Evolutionary conservation across 2,113 vertebrate species (phyloP).

Genomic region (Corythornis cristatus): DNA sequence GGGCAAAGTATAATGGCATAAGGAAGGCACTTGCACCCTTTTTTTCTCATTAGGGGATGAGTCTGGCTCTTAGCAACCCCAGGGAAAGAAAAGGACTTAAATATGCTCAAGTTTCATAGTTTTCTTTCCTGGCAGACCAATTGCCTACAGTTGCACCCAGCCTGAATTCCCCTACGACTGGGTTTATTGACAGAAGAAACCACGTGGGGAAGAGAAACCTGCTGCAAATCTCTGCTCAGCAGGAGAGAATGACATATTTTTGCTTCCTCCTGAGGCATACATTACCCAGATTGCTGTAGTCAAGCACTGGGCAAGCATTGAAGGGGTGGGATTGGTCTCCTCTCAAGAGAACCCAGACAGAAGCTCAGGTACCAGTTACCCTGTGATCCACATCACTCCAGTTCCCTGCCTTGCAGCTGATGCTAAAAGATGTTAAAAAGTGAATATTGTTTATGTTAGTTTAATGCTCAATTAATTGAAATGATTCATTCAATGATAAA

Average conservation of each 20-base stretch:
- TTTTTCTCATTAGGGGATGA: not conserved
- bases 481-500: not conserved
- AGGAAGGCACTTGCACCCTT: not conserved
- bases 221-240: not conserved
- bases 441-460: not conserved
- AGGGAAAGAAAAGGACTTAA: not conserved
- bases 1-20: not conserved
- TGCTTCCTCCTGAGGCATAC: not conserved
- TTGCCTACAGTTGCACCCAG: not conserved
- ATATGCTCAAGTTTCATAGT: not conserved
- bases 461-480: not conserved
- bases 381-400: not conserved
- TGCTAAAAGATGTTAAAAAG: not conserved
- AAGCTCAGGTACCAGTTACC: not conserved
- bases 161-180: rapidly evolving
- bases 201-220: not conserved
- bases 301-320: not conserved
- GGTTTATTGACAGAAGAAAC: not conserved
- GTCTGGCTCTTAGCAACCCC: not conserved
- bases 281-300: not conserved
- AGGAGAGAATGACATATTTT: not conserved
- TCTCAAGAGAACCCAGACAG: not conserved
- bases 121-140: not conserved
- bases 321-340: not conserved
- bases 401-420: not conserved